Conservation (phyloP, 2,888 invertebrate species). For the Campopleginae sp. region DNA sequence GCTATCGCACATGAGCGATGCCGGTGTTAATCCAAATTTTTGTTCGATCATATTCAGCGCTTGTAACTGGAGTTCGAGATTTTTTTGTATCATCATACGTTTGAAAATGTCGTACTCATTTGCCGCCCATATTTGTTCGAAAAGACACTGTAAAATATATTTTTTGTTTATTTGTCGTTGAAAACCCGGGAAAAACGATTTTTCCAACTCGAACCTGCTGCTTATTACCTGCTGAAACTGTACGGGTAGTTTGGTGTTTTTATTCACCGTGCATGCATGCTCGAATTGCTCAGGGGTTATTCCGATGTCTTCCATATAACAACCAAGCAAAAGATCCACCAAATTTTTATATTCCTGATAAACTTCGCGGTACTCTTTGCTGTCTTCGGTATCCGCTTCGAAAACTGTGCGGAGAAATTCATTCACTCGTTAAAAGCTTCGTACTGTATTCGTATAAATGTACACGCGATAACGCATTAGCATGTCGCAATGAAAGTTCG, state of each 20-base stretch:
- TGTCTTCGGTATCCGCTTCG: constrained; percentile 91
- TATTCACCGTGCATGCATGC: constrained; percentile 88
- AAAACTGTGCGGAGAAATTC: constrained; percentile 88
- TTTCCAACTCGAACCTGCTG: neutral
- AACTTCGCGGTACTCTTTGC: constrained; percentile 90
- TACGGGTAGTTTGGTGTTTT: constrained; percentile 84
- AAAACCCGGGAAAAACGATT: neutral
- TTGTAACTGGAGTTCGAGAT: constrained; percentile 95
- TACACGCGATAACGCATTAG: neutral
- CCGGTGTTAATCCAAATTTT: constrained; percentile 89
- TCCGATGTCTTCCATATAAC: constrained; percentile 96
- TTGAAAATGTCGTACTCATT: constrained; percentile 96
- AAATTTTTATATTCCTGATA: constrained; percentile 95
- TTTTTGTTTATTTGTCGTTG: neutral
- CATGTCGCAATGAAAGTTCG: neutral
- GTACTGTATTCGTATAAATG: neutral
- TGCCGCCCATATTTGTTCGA: constrained; percentile 95
- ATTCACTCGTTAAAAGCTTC: neutral
- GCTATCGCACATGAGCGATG: constrained; percentile 85
- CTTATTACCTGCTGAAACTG: constrained; percentile 86
- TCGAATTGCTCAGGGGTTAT: constrained; percentile 95
- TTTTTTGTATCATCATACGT: constrained; percentile 96
- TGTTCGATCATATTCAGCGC: constrained; percentile 93
- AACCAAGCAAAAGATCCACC: constrained; percentile 95
- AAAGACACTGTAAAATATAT: constrained; percentile 84